Evolutionary conservation across 2,797 vertebrate genomes (phyloP).

Genomic region (Thalassophryne amazonica): DNA sequence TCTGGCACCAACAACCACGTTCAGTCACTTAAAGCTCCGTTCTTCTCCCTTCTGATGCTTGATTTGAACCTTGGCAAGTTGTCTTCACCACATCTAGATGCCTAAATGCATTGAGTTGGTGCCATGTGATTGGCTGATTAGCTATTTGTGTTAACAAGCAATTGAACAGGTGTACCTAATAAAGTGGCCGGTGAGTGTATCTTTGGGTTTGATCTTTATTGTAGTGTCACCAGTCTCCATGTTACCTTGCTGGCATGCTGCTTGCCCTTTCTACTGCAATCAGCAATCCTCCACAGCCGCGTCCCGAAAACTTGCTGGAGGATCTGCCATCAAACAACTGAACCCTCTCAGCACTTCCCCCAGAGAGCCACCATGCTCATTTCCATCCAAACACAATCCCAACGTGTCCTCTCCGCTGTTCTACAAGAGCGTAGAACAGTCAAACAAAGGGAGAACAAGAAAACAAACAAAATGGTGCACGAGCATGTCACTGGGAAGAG

Average conservation of each 20-base stretch:
- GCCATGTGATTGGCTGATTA: no score
- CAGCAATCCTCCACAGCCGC: not conserved
- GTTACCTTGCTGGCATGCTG: not conserved
- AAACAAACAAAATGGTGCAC: slow-evolving; percentile 76
- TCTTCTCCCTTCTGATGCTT: no score
- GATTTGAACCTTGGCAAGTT: no score
- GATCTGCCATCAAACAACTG: slow-evolving; percentile 53
- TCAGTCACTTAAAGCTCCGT: no score
- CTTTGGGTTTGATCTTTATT: no score
- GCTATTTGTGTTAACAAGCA: no score
- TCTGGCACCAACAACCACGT: no score
- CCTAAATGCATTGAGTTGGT: no score
- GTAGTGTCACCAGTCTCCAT: not conserved
- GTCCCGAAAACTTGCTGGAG: slow-evolving; percentile 5
- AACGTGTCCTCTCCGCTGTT: slow-evolving; percentile 46
- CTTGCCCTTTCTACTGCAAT: not conserved
- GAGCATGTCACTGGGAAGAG: slow-evolving; percentile 41
- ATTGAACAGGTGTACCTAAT: no score
- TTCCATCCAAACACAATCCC: slow-evolving; percentile 69
- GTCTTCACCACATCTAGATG: no score
- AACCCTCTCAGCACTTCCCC: slow-evolving; percentile 14
- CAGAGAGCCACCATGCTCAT: slow-evolving; percentile 34
- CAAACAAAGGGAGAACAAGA: slow-evolving; percentile 71
- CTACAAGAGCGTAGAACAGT: slow-evolving; percentile 71
- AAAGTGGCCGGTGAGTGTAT: no score